phyloP scores from a whole-genome alignment of 1,140 invertebrate species.

The Caenorhabditis inopinata region DNA sequence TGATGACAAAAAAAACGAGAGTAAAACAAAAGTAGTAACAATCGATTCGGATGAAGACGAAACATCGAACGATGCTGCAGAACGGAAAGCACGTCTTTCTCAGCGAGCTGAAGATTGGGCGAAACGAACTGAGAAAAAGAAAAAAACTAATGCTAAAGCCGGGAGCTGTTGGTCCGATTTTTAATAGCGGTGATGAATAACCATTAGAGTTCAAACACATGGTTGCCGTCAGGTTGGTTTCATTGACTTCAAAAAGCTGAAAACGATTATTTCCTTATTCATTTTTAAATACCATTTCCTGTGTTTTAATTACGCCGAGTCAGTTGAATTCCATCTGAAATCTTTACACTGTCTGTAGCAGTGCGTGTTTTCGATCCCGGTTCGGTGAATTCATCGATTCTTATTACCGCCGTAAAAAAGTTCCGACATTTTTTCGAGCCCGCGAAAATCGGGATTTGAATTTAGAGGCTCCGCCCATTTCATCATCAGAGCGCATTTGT shows the following conservation, averaged over 20 bases:
- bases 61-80: background rate
- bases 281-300: background rate
- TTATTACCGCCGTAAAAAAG: no score
- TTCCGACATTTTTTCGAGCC: no score
- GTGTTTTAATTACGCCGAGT: no score
- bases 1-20: background rate
- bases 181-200: background rate
- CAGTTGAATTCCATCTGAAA: no score
- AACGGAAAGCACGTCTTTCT: background rate
- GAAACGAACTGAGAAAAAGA: constrained; percentile 30
- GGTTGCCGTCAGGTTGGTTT: background rate
- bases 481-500: no score
- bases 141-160: constrained; percentile 22
- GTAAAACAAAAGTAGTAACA: background rate
- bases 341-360: no score
- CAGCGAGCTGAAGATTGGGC: constrained; percentile 39
- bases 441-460: no score
- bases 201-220: background rate
- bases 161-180: constrained; percentile 4
- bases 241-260: background rate
- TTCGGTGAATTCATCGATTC: no score
- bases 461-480: no score
- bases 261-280: background rate
- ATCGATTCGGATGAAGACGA: background rate
- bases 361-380: no score